Conservation (phyloP, 2,797 vertebrate genomes). For the Podarcis siculus region DNA sequence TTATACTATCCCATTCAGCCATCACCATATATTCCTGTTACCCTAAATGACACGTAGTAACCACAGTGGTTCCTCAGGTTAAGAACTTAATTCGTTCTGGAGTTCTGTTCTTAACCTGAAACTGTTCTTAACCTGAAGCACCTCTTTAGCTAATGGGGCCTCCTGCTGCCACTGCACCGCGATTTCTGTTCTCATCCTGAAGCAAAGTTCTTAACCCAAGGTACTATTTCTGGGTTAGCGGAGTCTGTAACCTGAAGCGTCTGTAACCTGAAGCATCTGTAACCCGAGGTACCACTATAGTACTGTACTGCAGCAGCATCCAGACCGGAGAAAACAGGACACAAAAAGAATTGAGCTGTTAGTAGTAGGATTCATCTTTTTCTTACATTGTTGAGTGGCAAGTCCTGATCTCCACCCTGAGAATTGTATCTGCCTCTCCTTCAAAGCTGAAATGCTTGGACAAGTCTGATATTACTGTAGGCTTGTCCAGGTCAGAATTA, state of each 20-base stretch:
- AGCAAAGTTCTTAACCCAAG: too few relatives aligned
- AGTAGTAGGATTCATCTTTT: neutral
- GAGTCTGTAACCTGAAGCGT: too few relatives aligned
- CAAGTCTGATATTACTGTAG: neutral
- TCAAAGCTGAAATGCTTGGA: neutral
- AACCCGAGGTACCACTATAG: too few relatives aligned
- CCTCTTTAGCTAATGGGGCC: too few relatives aligned
- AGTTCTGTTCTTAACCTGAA: too few relatives aligned
- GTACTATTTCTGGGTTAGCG: too few relatives aligned
- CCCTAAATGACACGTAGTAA: too few relatives aligned
- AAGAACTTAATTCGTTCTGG: too few relatives aligned
- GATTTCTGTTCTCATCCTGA: too few relatives aligned
- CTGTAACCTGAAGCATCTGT: too few relatives aligned
- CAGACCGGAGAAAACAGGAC: neutral
- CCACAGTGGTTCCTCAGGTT: neutral
- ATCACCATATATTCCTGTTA: neutral
- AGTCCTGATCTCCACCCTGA: neutral
- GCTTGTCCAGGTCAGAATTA: neutral
- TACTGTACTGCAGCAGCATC: neutral
- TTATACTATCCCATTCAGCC: neutral
- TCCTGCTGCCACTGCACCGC: too few relatives aligned
- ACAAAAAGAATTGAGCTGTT: neutral
- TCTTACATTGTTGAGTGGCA: neutral
- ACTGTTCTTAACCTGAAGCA: too few relatives aligned
- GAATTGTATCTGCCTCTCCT: neutral